These are phyloP conservation scores for Leguminivora glycinivorella DNA, from an alignment of 1,140 invertebrate species.

Conservation along the genomic window DNA sequence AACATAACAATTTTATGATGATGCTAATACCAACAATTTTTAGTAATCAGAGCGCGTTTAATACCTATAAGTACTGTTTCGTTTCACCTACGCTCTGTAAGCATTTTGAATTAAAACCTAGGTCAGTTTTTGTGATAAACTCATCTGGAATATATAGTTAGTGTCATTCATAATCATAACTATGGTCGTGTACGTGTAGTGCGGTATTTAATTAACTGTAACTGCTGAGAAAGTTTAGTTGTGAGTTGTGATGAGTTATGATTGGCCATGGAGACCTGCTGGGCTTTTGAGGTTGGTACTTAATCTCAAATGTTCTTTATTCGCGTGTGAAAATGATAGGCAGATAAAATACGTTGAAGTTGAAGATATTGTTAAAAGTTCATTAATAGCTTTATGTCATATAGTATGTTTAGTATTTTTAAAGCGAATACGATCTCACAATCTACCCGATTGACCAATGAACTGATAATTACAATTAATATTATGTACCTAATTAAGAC, in stretches of 20 bases:
- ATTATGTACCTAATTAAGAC: too few relatives aligned
- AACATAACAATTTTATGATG: too few relatives aligned
- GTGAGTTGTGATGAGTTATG: constrained; percentile 1
- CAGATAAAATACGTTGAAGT: not conserved
- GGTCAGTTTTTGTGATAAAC: constrained; percentile 41
- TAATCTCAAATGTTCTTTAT: not conserved
- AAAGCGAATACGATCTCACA: not conserved
- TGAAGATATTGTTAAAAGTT: not conserved
- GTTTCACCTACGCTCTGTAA: not conserved
- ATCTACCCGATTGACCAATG: not conserved
- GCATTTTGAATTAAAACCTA: not conserved
- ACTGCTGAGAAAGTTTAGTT: constrained; percentile 5
- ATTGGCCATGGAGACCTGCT: constrained; percentile 14
- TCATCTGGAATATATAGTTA: constrained; percentile 35
- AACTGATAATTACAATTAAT: constrained; percentile 16
- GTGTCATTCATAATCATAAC: not conserved
- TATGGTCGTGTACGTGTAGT: not conserved
- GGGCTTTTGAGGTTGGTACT: constrained; percentile 27
- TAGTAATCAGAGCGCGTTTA: not conserved
- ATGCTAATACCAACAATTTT: too few relatives aligned
- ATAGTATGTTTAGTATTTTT: too few relatives aligned
- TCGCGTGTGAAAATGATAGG: not conserved
- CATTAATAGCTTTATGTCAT: not conserved
- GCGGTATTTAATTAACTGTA: constrained; percentile 7
- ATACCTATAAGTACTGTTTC: too few relatives aligned